Base-by-base conservation (phyloP, 2,888 invertebrate genomes). In the Limnephilus rhombicus region DNA sequence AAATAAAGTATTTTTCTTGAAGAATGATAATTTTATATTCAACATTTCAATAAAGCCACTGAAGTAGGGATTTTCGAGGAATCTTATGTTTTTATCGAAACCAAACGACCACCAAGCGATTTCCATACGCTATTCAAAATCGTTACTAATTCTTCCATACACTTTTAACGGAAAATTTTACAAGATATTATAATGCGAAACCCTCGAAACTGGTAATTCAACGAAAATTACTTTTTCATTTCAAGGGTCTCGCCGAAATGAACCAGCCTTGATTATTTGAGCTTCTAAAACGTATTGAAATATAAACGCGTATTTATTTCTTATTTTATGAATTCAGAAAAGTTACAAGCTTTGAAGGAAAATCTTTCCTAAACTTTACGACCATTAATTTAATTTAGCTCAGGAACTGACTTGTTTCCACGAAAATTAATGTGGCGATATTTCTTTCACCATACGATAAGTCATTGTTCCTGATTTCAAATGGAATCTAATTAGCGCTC, bases 251-350 rank as follows among this genome's bases (percentile, higher is more conserved):
- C 37, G 34, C 3, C 3, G 11, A 83, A 37, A 24, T 83, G 83
- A 83, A 83, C 18, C 83, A 83, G 37, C 37, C 37, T 83, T 83
- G 83, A 37, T 83, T 37, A 37, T 82, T 34, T 18, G 37, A 83
- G 12, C 24, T 68, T 24, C n/a, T 24, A 83, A 37, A 15, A 18
- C 83, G 9, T n/a, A 83, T 34, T 37, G 37, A 41, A 83, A 83
- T 83, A 83, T 37, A 31, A 83, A 34, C 7, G 11, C 24, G 24
- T 24, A 68, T 68, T 68, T 24, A 68, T 68, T 24, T 68, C 9
- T 24, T n/a, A 0, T 68, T 24, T n/a, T 1, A 24, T n/a, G 7
- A 68, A 24, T 2, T 68, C 24, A 9, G 68, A 24, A 24, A 68
- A n/a, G 24, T 68, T 7, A 24, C 68, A 68, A 7, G 68, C 5